Evolutionary conservation across 1,140 invertebrate genomes (phyloP), one percentile per base, ranked within the genome.

Genomic region (Cheumatopsyche charites): DNA sequence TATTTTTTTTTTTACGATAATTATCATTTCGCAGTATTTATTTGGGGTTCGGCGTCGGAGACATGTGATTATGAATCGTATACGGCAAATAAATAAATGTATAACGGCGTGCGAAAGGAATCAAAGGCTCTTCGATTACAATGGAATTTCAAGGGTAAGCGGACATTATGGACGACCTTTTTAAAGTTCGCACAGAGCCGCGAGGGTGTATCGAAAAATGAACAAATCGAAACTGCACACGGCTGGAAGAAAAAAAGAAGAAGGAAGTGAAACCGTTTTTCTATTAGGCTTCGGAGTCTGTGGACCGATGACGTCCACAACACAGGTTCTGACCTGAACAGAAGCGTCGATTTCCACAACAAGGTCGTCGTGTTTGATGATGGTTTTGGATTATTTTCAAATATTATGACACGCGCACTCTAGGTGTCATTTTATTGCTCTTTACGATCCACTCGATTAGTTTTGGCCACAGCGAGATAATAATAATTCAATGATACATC

Each of bases 51-150:
- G 49, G 49, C 19, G 21, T 55, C 49, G 29, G 3, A 36, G 21
- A 47, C 21, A 23, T 55, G 49, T 55, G 49, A 55, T 55, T 55
- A 55, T 55, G 49, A 55, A 55, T 55, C 49, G 15, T 55, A 36
- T 36, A 9, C 29, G 29, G 9, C 9, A 36, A 36, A 36, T 36
- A 36, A 36, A 36, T 36, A 36, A 36, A 36, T 4, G 9, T 36
- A 36, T 36, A 36, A 36, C 29, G 29, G 29, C 49, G 15, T 4
- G 21, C 17, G 17, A 55, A 23, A 55, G n/a, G 21, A 21, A 55
- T 15, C 19, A 55, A 55, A 55, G 19, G 15, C 49, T 6, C 4
- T 55, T 55, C 15, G 49, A 55, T 55, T 55, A 17, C 49, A 9
- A 23, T 15, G 19, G 49, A 55, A 55, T 55, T 17, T 55, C 49